Base-by-base conservation (phyloP, 2,113 vertebrate species). In the Mesitornis unicolor region DNA sequence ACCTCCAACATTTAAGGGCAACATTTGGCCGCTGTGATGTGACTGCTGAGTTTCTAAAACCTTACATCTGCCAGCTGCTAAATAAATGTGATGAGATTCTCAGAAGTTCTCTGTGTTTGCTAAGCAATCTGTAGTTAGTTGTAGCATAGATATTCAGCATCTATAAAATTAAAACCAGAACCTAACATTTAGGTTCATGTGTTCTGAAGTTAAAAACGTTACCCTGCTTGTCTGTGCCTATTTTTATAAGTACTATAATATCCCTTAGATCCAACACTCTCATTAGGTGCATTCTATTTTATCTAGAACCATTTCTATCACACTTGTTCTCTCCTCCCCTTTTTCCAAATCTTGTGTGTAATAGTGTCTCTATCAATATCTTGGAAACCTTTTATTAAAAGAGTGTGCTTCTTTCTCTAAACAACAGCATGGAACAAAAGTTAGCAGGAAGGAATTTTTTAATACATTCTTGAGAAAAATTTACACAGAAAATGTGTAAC, bases 381-480 rank as follows among this genome's bases (percentile, higher is more conserved):
- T 53, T 65, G 43, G 48, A 90, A 89, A 95, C 40, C 38, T 92
- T 91, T 93, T 42, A 67, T 53, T 94, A 70, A 97, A 91, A 68
- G n/a, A 38, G 28, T 60, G 76, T 89, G 79, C n/a, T 31, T 74
- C 29, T 82, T 95, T 81, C 57, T 91, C 89, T 89, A 80, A 89
- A 95, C 81, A 93, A 89, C 45, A 73, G 76, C 29, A 65, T 83
- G 24, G 21, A 94, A 97, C 71, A 11, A 69, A 91, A 95, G 64
- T 87, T 84, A 95, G 24, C 79, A 94, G 56, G 45, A 75, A 28
- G 15, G 78, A 19, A 57, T 96, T 90, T 88, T 85, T 17, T 47
- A 7, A 63, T 61, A 87, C 33, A 88, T 31, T 25, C 74, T 82
- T 40, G 63, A 94, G 89, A 68, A 88, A 25, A 3, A 90, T 97